Base-by-base conservation (phyloP, 2,113 vertebrate species). In the Puffinus mauretanicus region DNA sequence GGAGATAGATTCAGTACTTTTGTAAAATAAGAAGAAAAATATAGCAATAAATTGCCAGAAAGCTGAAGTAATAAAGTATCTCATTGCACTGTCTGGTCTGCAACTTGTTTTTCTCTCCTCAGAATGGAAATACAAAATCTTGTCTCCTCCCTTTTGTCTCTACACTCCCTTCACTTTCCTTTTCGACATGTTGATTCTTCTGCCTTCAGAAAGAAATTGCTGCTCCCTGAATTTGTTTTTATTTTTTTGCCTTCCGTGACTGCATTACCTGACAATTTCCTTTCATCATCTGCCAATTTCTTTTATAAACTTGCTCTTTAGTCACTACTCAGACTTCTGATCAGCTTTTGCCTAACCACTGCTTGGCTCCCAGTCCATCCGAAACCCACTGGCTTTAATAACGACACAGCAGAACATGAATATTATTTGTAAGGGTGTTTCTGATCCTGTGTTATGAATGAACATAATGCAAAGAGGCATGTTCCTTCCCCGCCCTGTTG, bases 211-310 rank as follows among this genome's bases (percentile, higher is more conserved):
- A 84, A 57, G 57, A 91, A 94, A 94, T 76, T 54, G 2, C 40
- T 78, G 9, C 60, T 87, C 78, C 54, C 38, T 91, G 78, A 67
- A 52, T 82, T 95, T 89, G 79, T 92, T 94, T 95, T 91, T 88
- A 69, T 92, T 96, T 95, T 54, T 88, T 88, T 96, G 49, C 64
- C 54, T 91, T 89, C 80, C 0, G 0, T 86, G 73, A 34, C 85
- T 83, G 20, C 40, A 87, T 79, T 91, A 89, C 89, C 94, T 94
- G 93, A 82, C 40, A 85, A 85, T 58, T 75, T 66, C 77, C 36
- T 88, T 89, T 86, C 70, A 89, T 92, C 80, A 84, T 27, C 66
- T 94, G 65, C 30, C 93, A 91, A 32, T 52, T 79, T 51, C 57
- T 91, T 76, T 61, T n/a, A 89, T 42, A 80, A 82, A 95, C 62